phyloP scores from a whole-genome alignment of 2,888 invertebrate species.

The Fragum sueziense region DNA sequence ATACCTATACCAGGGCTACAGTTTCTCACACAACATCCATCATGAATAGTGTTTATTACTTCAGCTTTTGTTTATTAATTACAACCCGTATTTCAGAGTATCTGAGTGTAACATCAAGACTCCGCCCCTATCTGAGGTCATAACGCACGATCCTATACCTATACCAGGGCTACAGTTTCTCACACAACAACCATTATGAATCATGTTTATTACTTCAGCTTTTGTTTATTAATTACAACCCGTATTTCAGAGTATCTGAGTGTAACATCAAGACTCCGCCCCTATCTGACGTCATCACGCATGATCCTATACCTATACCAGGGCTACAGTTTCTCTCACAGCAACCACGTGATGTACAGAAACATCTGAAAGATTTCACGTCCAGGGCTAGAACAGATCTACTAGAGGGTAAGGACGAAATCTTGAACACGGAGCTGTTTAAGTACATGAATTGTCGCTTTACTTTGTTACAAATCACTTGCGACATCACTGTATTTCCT shows the following conservation, averaged over 20 bases:
- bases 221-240: too few species aligned
- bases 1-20: conserved; percentile 51
- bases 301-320: conserved; percentile 46
- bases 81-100: too few species aligned
- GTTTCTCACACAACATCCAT: conserved; percentile 50
- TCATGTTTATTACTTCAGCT: too few species aligned
- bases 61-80: too few species aligned
- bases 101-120: conserved; percentile 50
- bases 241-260: conserved; percentile 48
- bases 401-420: conserved; percentile 51
- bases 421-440: too few species aligned
- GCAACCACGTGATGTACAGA: conserved; percentile 37
- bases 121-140: conserved; percentile 39
- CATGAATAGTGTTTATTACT: too few species aligned
- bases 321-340: conserved; percentile 54
- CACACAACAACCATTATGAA: conserved; percentile 39
- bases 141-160: conserved; percentile 45
- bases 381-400: conserved; percentile 51
- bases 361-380: conserved; percentile 45
- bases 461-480: too few species aligned
- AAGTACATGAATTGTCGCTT: too few species aligned
- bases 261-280: conserved; percentile 52
- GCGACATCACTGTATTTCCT: too few species aligned
- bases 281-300: conserved; percentile 37
- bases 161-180: conserved; percentile 56